A percentile compares a stretch with the other conserved stretches of the same genome.
phyloP scores from a whole-genome alignment of 2,113 vertebrate genomes.

The Eleginops maclovinus region DNA sequence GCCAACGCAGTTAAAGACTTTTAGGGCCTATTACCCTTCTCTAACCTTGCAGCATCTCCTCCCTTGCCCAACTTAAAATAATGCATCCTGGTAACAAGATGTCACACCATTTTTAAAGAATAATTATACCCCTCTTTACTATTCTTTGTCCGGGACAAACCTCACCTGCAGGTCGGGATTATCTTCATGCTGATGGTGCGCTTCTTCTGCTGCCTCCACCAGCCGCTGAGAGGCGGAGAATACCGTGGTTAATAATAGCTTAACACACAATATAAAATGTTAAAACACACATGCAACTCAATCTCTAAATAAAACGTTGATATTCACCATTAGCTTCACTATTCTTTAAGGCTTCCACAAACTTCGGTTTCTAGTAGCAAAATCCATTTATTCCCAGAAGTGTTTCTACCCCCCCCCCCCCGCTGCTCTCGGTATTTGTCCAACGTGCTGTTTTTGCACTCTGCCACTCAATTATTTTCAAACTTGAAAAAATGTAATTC shows the following conservation, averaged over 20 bases:
- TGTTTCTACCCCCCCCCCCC: not conserved
- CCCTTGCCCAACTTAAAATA: slow-evolving; percentile 27
- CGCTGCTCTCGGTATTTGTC: slow-evolving; percentile 9
- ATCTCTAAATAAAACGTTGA: not conserved
- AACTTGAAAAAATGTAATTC: slow-evolving; percentile 15
- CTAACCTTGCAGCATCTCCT: slow-evolving; percentile 59
- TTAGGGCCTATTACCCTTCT: slow-evolving; percentile 61
- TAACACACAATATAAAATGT: not conserved
- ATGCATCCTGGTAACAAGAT: slow-evolving; percentile 28
- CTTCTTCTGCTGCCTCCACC: slow-evolving; percentile 97
- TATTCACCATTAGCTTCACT: no score
- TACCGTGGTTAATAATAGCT: not conserved
- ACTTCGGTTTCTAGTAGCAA: not conserved
- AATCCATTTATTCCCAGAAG: not conserved
- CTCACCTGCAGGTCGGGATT: slow-evolving; percentile 97
- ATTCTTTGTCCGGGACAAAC: not conserved
- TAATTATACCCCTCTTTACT: not conserved
- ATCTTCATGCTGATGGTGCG: slow-evolving; percentile 95
- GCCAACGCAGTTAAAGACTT: slow-evolving; percentile 63
- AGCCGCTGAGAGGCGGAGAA: slow-evolving; percentile 84
- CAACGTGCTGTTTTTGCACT: slow-evolving; percentile 28
- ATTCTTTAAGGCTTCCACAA: not conserved
- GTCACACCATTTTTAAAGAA: slow-evolving; percentile 29
- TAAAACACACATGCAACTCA: not conserved
- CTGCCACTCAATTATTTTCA: slow-evolving; percentile 14